Evolutionary conservation across 2,797 vertebrate genomes (phyloP).

Genomic region (Hapalemur alaotrensis): DNA sequence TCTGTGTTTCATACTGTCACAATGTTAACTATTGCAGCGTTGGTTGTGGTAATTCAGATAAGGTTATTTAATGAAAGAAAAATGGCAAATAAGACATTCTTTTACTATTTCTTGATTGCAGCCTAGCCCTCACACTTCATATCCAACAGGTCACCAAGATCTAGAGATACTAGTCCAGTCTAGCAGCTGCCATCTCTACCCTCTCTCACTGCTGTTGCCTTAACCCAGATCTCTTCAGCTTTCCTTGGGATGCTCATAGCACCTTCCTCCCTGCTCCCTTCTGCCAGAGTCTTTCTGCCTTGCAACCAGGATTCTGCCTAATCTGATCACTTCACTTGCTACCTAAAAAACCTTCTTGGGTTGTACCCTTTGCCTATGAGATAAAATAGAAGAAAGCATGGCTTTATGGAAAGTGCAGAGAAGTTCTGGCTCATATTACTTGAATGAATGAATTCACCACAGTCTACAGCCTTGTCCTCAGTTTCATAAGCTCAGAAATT

Average conservation of each 20-base stretch:
- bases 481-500: conserved; percentile 27
- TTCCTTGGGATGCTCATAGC: neutral
- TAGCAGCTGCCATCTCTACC: neutral
- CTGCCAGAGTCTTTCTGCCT: neutral
- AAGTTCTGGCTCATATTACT: neutral
- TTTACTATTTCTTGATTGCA: neutral
- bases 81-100: neutral
- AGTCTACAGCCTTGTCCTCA: neutral
- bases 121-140: neutral
- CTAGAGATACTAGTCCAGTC: neutral
- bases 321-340: neutral
- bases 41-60: conserved; percentile 52
- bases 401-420: neutral
- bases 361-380: neutral
- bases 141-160: neutral
- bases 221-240: neutral
- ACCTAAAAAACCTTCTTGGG: neutral
- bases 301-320: neutral
- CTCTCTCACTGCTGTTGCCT: neutral
- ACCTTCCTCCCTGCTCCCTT: neutral
- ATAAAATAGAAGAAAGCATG: neutral
- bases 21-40: conserved; percentile 54
- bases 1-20: conserved; percentile 67
- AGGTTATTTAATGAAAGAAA: conserved; percentile 38
- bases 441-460: conserved; percentile 28